Percentiles rank a stretch among this genome's conserved stretches.
These are phyloP conservation scores for Rhinolophus sinicus DNA, from an alignment of 2,113 vertebrate genomes.

Conservation along the genomic window DNA sequence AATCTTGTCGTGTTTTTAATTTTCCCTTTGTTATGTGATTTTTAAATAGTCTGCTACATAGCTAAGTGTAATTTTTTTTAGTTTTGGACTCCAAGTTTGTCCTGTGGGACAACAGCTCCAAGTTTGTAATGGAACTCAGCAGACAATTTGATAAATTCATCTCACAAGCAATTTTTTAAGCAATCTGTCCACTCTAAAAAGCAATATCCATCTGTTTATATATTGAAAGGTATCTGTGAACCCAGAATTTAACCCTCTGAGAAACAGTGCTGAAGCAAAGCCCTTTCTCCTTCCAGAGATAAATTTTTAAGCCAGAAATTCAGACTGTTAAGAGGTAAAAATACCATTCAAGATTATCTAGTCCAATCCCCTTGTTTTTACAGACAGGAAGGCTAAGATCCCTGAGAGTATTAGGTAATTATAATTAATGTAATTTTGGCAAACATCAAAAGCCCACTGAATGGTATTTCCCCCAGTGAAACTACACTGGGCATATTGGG, in stretches of 20 bases:
- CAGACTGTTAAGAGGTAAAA: constrained; percentile 32
- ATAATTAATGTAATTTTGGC: not conserved
- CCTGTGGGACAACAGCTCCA: constrained; percentile 15
- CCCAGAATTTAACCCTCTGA: constrained; percentile 50
- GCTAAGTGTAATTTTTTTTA: constrained; percentile 42
- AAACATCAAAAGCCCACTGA: constrained; percentile 38
- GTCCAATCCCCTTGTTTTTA: constrained; percentile 26
- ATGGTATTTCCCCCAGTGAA: not conserved
- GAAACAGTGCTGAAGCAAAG: constrained; percentile 48
- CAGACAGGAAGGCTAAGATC: constrained; percentile 35
- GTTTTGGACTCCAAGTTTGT: constrained; percentile 52
- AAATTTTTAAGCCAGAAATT: constrained; percentile 41
- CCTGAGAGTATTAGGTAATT: constrained; percentile 3
- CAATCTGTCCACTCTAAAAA: constrained; percentile 55
- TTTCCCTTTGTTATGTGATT: constrained; percentile 33
- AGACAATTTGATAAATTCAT: constrained; percentile 60
- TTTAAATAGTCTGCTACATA: constrained; percentile 46
- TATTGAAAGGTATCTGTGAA: constrained; percentile 28
- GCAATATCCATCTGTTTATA: constrained; percentile 49
- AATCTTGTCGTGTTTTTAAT: not conserved
- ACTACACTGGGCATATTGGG: not conserved
- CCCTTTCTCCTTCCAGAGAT: constrained; percentile 45
- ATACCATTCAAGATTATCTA: constrained; percentile 37
- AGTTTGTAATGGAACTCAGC: constrained; percentile 59
- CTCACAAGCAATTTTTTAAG: constrained; percentile 60